phyloP scores from a whole-genome alignment of 1,140 invertebrate species.

The Pseudomyrmex pallidus region DNA sequence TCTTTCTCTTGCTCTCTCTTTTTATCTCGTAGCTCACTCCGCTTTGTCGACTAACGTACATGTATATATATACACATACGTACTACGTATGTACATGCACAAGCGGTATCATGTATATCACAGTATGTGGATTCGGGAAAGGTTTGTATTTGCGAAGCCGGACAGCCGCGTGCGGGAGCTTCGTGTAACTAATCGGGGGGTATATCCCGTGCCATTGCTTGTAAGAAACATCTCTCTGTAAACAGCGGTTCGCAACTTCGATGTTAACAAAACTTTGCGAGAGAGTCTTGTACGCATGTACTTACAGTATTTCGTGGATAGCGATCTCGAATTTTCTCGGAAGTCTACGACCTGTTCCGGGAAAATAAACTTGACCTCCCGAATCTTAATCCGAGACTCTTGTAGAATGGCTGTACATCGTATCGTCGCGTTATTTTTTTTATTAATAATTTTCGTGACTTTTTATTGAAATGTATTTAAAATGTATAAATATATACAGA shows the following conservation, averaged over 20 bases:
- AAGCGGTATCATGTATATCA: background rate
- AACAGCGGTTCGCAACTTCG: constrained; percentile 5
- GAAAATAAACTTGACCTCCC: too few species aligned
- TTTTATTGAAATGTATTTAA: too few species aligned
- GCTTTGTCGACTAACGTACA: background rate
- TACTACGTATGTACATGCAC: background rate
- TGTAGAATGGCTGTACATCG: background rate
- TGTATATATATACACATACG: too few species aligned
- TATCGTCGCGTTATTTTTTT: background rate
- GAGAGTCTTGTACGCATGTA: too few species aligned
- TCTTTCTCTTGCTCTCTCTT: background rate
- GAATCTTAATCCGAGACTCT: too few species aligned
- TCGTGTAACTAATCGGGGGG: constrained; percentile 39
- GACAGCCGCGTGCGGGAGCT: constrained; percentile 23
- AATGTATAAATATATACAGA: too few species aligned
- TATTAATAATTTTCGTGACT: background rate
- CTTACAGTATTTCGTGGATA: too few species aligned
- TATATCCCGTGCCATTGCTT: constrained; percentile 32
- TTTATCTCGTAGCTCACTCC: too few species aligned
- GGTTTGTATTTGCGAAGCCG: constrained; percentile 19
- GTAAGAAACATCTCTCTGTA: constrained; percentile 35
- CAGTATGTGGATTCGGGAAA: background rate
- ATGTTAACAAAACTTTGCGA: too few species aligned
- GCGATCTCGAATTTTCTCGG: too few species aligned
- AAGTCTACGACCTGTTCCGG: too few species aligned